Evolutionary conservation across 2,113 vertebrate species (phyloP).

Genomic region (Plotosus lineatus): DNA sequence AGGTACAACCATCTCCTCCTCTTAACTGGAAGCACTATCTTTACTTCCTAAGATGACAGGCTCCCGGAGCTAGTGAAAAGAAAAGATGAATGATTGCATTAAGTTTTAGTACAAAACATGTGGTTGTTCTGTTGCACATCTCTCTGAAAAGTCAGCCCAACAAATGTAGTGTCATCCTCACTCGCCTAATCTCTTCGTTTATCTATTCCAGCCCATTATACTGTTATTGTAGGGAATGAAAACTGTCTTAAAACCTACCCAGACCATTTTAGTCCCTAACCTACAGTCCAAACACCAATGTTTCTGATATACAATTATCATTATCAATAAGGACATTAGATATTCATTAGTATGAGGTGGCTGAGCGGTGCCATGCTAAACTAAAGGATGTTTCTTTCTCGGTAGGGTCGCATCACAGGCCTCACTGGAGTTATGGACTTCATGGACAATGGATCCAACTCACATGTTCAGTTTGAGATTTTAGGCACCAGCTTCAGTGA

Average conservation of each 20-base stretch:
- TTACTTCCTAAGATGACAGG: background rate
- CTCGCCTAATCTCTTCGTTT: background rate
- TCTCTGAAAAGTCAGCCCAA: background rate
- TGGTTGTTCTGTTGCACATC: background rate
- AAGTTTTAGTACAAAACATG: background rate
- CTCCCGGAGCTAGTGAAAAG: background rate
- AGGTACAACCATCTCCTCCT: conserved; percentile 70
- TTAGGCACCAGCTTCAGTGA: conserved; percentile 97
- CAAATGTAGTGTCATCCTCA: background rate
- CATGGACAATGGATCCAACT: conserved; percentile 88
- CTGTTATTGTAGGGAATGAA: conserved; percentile 6
- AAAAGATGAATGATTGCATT: background rate
- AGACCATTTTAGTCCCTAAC: background rate
- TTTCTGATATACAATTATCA: background rate
- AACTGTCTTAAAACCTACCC: background rate
- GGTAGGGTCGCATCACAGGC: conserved; percentile 90
- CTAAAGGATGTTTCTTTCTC: background rate
- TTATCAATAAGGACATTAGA: background rate
- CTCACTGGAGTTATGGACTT: conserved; percentile 96
- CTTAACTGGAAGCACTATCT: background rate
- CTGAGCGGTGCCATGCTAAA: background rate
- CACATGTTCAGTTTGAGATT: conserved; percentile 97
- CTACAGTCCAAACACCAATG: background rate
- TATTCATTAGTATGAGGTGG: background rate
- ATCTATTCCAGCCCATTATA: background rate